Conservation (phyloP, 2,113 vertebrate species). For the Tetrao urogallus region DNA sequence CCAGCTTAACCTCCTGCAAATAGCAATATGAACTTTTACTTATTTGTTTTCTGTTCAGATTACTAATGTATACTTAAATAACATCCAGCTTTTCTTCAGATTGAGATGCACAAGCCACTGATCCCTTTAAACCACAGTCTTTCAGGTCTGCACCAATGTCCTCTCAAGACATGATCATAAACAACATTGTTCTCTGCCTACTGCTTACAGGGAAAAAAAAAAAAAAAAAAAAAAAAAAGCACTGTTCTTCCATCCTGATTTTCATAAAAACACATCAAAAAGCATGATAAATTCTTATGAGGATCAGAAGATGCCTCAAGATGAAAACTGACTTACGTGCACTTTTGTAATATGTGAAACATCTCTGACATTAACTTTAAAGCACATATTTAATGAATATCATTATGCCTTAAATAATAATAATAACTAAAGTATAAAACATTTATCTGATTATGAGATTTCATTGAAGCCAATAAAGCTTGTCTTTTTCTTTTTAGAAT, state of each 20-base stretch:
- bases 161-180: not conserved
- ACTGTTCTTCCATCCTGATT: not conserved
- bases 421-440: conserved; percentile 20
- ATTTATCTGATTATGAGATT: conserved; percentile 53
- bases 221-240: not conserved
- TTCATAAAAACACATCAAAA: conserved; percentile 12
- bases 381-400: conserved; percentile 15
- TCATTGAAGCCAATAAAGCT: conserved; percentile 34
- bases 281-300: not conserved
- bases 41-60: not conserved
- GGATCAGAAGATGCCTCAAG: not conserved
- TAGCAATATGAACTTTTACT: not conserved
- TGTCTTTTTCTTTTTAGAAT: conserved; percentile 34
- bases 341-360: not conserved
- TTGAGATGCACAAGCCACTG: not conserved
- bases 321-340: not conserved
- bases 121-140: not conserved
- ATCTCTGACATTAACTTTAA: conserved; percentile 25
- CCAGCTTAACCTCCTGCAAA: not conserved
- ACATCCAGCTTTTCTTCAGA: not conserved
- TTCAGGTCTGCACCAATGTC: not conserved
- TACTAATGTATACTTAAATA: not conserved
- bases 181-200: not conserved
- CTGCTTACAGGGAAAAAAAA: not conserved
- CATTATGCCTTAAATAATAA: conserved; percentile 44